These are phyloP conservation scores for Pycnomerus fuliginosus DNA, from an alignment of 2,888 invertebrate genomes.

Conservation along the genomic window DNA sequence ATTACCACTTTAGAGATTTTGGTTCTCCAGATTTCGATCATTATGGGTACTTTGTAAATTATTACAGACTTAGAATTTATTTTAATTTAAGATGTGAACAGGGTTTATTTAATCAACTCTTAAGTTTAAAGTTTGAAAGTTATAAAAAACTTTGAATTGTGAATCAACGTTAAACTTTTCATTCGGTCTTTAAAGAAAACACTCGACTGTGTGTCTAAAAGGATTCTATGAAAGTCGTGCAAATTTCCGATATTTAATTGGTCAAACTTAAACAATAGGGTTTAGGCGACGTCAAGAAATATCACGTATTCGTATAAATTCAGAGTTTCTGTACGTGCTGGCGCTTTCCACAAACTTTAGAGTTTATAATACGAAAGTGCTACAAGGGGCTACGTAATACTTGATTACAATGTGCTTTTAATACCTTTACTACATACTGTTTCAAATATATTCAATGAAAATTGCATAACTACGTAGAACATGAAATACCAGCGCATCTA, in stretches of 20 bases:
- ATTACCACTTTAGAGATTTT: constrained; percentile 2
- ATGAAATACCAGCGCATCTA: neutral
- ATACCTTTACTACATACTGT: constrained; percentile 9
- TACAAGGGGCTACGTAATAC: constrained; percentile 13
- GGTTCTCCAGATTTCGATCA: no score
- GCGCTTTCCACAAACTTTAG: constrained; percentile 27
- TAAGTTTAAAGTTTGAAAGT: no score
- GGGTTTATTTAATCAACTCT: no score
- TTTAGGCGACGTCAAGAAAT: constrained; percentile 22
- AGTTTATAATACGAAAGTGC: constrained; percentile 28
- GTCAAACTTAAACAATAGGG: constrained; percentile 17
- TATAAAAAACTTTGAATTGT: no score
- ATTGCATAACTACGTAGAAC: constrained; percentile 2
- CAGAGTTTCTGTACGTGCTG: constrained; percentile 27
- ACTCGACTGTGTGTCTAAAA: neutral
- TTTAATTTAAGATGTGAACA: no score
- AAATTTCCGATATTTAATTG: constrained; percentile 22
- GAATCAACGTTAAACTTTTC: no score
- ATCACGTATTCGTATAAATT: constrained; percentile 33
- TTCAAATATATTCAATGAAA: constrained; percentile 14
- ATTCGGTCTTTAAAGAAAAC: no score
- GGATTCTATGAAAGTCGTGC: neutral
- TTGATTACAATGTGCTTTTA: constrained; percentile 15
- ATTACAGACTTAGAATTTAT: no score
- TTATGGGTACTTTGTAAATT: no score